phyloP scores from a whole-genome alignment of 2,888 invertebrate species.

The Clivina fossor region DNA sequence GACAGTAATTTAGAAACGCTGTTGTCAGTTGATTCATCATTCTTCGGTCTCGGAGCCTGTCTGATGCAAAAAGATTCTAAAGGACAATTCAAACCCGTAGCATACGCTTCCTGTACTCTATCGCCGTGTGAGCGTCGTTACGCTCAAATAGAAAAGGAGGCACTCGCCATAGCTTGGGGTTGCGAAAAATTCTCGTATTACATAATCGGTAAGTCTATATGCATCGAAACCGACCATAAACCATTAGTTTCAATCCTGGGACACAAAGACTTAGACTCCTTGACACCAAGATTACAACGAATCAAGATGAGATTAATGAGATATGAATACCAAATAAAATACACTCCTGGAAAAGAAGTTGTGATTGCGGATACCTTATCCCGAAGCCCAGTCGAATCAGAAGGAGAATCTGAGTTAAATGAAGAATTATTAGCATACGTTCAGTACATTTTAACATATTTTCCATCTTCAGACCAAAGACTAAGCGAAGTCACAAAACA shows the following conservation, averaged over 20 bases:
- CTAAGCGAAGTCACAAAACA: slow-evolving; percentile 23
- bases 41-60: slow-evolving; percentile 24
- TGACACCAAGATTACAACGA: slow-evolving; percentile 24
- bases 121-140: slow-evolving; percentile 19
- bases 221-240: slow-evolving; percentile 22
- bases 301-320: slow-evolving; percentile 30
- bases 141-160: slow-evolving; percentile 23
- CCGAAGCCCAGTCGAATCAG: slow-evolving; percentile 12
- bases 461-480: slow-evolving; percentile 15
- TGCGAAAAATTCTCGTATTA: slow-evolving; percentile 22
- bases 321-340: slow-evolving; percentile 24
- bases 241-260: slow-evolving; percentile 30
- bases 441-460: background rate
- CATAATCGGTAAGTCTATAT: background rate
- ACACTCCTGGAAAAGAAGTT: slow-evolving; percentile 34
- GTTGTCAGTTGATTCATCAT: slow-evolving; percentile 30
- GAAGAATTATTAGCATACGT: slow-evolving; percentile 24
- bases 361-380: slow-evolving; percentile 29
- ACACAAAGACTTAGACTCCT: slow-evolving; percentile 21
- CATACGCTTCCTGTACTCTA: slow-evolving; percentile 32
- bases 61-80: slow-evolving; percentile 7
- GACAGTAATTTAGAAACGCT: slow-evolving; percentile 20
- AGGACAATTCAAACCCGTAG: slow-evolving; percentile 11
- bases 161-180: slow-evolving; percentile 3
- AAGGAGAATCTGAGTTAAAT: slow-evolving; percentile 1